Conservation (phyloP, 1,140 invertebrate species). For the Goniozus legneri region DNA sequence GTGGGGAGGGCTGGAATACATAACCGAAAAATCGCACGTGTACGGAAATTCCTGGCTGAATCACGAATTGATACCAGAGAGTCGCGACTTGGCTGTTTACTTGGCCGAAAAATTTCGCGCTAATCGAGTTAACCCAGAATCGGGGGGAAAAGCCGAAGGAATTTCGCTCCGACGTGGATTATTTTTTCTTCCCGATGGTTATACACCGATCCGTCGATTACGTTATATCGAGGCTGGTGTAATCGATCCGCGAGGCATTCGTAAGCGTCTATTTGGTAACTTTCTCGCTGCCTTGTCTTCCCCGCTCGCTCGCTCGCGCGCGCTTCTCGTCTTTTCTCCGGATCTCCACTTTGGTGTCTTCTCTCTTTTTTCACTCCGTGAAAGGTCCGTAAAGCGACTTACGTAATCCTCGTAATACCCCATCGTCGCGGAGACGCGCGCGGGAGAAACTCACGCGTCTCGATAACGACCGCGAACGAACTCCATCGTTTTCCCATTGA, state of each 20-base stretch:
- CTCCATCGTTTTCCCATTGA: too few relatives aligned
- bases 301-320: not conserved
- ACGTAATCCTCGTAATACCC: slow-evolving; percentile 12
- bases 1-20: too few relatives aligned
- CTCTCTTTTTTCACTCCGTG: not conserved
- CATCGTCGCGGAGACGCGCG: too few relatives aligned
- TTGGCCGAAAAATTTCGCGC: too few relatives aligned
- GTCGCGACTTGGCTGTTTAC: too few relatives aligned
- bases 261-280: slow-evolving; percentile 22
- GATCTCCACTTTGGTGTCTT: not conserved
- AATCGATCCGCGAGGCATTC: slow-evolving; percentile 21
- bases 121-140: too few relatives aligned
- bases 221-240: slow-evolving; percentile 12
- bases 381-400: slow-evolving; percentile 8
- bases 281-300: slow-evolving; percentile 15
- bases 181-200: too few relatives aligned
- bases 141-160: too few relatives aligned
- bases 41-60: too few relatives aligned
- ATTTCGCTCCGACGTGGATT: too few relatives aligned
- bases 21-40: too few relatives aligned
- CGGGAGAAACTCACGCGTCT: slow-evolving; percentile 26
- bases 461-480: not conserved
- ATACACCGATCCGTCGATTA: slow-evolving; percentile 4
- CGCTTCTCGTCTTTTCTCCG: not conserved
- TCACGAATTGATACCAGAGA: too few relatives aligned